Percentiles rank a stretch among this genome's conserved stretches.
Conservation (phyloP, 2,888 invertebrate species). For the Artemia sinica region DNA sequence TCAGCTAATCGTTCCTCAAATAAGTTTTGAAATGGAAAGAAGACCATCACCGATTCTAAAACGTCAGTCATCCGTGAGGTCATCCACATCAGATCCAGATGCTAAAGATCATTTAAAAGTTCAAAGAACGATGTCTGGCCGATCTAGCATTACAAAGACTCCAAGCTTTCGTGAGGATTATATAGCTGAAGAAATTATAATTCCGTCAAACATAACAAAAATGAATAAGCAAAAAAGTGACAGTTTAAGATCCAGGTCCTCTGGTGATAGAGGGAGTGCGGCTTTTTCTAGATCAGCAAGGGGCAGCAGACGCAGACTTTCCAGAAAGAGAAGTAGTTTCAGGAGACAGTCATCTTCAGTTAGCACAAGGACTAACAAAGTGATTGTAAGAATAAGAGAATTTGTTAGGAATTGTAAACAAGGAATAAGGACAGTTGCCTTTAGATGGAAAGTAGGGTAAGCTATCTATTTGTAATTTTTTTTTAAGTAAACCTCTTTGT, state of each 20-base stretch:
- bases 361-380: not conserved
- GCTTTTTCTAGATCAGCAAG: not conserved
- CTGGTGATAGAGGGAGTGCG: not conserved
- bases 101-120: not conserved
- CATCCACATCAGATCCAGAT: not conserved
- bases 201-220: not conserved
- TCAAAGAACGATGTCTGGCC: conserved; percentile 10
- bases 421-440: not conserved
- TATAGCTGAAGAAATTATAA: conserved; percentile 5
- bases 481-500: not conserved
- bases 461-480: not conserved
- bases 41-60: conserved; percentile 3
- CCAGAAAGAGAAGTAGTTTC: not conserved
- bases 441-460: conserved; percentile 7
- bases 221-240: not conserved
- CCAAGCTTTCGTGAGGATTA: not conserved
- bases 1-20: not conserved
- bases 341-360: not conserved
- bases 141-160: not conserved
- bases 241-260: not conserved
- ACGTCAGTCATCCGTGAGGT: conserved; percentile 2
- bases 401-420: not conserved
- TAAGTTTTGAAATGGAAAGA: conserved; percentile 6
- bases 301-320: conserved; percentile 1
- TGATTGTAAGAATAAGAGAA: not conserved